Percentiles rank a stretch among this genome's conserved stretches.
Evolutionary conservation across 2,113 vertebrate genomes (phyloP).

Genomic region (Saccopteryx leptura): DNA sequence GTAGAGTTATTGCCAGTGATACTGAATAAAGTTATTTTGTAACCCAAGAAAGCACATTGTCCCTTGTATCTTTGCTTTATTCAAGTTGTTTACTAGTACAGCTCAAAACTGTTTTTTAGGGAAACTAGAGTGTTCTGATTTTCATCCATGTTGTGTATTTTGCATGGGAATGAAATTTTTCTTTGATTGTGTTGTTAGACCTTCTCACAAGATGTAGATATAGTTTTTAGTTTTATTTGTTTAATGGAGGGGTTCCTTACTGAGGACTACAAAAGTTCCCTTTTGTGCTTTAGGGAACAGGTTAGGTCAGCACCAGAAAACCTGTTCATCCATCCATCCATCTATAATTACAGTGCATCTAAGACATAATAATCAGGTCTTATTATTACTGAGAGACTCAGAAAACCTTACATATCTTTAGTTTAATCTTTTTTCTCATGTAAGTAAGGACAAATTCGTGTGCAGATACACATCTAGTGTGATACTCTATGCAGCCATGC

Average conservation of each 20-base stretch:
- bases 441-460: conserved; percentile 18
- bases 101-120: not conserved
- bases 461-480: not conserved
- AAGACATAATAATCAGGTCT: conserved; percentile 58
- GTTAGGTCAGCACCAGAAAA: conserved; percentile 74
- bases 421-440: conserved; percentile 25
- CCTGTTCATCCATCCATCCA: conserved; percentile 64
- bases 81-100: not conserved
- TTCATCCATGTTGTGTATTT: not conserved
- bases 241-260: conserved; percentile 44
- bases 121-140: not conserved
- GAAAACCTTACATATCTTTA: conserved; percentile 35
- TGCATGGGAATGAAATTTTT: not conserved
- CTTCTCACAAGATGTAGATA: not conserved
- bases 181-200: not conserved
- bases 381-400: conserved; percentile 52
- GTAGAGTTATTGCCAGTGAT: not conserved
- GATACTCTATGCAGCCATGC: not conserved
- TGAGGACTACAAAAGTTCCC: conserved; percentile 19
- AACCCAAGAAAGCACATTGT: not conserved
- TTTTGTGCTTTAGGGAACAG: conserved; percentile 73
- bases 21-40: not conserved
- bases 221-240: conserved; percentile 51
- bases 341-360: conserved; percentile 67
- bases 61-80: conserved; percentile 36